Evolutionary conservation across 2,113 vertebrate genomes (phyloP), one percentile per base, ranked within the genome.

Genomic region (Rutilus rutilus): DNA sequence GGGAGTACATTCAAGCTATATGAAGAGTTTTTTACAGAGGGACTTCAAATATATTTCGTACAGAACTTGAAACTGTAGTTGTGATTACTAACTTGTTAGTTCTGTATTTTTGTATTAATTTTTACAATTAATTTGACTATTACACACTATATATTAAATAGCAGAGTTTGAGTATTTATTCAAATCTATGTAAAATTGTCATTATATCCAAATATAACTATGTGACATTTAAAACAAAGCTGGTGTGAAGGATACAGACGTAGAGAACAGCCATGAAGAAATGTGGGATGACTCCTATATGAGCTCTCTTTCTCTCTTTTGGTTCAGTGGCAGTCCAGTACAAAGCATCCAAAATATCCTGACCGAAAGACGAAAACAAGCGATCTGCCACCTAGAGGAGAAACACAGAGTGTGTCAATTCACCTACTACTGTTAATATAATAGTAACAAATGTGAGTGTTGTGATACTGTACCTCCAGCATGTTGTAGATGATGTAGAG

Each of bases 401-500:
- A 39, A 30, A 89, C 88, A 84, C 14, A 75, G 3, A 78, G n/a
- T 10, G 25, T 23, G 2, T 84, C 25, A 8, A 65, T 50, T 67
- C 23, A 39, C 3, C 59, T 42, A 23, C 59, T 42, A 21, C 45
- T 27, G 60, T 42, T 45, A 65, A 25, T 27, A 27, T 17, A 17
- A 50, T 15, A 50, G 42, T 7, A 75, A 27, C 65, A 25, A 42
- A 47, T 30, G 36, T 5, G 4, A 73, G 67, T 14, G 21, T 9
- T 36, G 75, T 30, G 54, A 67, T 23, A 33, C 62, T 23, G 36
- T 96, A 99, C 98, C 97, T 99, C 98, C 15, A 99, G 94, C 98
- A 99, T 99, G 92, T 99, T 99, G 95, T 99, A 99, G 92, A 99
- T 99, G 94, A 99, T 99, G 92, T 99, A 99, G 78, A 99, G 97